Evolutionary conservation across 1,140 invertebrate genomes (phyloP).

Genomic region (Rhyzopertha dominica): DNA sequence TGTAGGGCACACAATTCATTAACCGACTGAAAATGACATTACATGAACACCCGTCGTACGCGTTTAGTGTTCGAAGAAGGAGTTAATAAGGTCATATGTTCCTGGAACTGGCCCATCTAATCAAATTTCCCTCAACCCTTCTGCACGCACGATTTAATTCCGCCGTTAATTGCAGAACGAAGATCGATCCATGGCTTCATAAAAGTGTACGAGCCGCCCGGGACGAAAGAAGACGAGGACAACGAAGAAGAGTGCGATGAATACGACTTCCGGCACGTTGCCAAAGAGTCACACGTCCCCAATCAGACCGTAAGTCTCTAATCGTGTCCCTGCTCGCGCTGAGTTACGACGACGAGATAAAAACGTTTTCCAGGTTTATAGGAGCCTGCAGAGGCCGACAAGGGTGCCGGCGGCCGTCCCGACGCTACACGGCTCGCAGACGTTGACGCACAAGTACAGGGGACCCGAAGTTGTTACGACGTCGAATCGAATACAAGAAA

Average conservation of each 20-base stretch:
- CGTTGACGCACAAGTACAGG: constrained; percentile 43
- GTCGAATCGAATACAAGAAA: constrained; percentile 77
- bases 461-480: constrained; percentile 73
- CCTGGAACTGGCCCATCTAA: no score
- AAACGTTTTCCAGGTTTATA: constrained; percentile 56
- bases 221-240: constrained; percentile 36
- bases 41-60: no score
- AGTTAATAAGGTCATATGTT: no score
- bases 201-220: constrained; percentile 42
- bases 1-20: no score
- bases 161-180: constrained; percentile 32
- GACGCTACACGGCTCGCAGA: constrained; percentile 48
- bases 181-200: constrained; percentile 41
- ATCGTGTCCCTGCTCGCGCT: no score
- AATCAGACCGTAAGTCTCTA: constrained; percentile 41
- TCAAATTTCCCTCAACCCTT: no score
- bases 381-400: constrained; percentile 60
- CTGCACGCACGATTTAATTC: no score
- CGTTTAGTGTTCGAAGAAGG: no score
- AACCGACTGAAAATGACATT: no score
- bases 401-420: constrained; percentile 51
- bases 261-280: constrained; percentile 43
- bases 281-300: constrained; percentile 43
- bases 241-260: constrained; percentile 39
- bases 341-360: constrained; percentile 31